phyloP scores from a whole-genome alignment of 64 coral and sea anemone genomes.

The Montipora efflorescens region DNA sequence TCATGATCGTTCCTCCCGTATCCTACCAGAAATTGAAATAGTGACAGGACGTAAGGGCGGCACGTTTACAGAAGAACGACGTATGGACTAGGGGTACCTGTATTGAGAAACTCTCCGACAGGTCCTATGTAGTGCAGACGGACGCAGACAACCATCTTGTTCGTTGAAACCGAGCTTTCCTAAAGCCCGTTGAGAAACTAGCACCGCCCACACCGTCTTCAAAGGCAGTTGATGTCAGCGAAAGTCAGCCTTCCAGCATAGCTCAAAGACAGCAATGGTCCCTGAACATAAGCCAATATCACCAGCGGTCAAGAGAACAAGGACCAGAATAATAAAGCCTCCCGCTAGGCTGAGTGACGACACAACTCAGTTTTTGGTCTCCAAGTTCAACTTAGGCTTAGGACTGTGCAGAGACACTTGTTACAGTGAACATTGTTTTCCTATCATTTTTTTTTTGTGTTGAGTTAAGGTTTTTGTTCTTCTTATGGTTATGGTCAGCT shows the following conservation, averaged over 20 bases:
- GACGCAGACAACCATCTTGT: constrained; percentile 19
- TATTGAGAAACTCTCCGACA: constrained; percentile 68
- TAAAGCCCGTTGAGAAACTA: not conserved
- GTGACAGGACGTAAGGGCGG: constrained; percentile 66
- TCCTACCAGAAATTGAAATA: constrained; percentile 64
- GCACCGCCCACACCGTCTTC: not conserved
- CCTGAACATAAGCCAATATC: too few relatives aligned
- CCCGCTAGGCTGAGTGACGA: too few relatives aligned
- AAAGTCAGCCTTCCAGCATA: not conserved
- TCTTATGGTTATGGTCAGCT: too few relatives aligned
- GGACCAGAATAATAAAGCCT: too few relatives aligned
- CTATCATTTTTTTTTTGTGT: too few relatives aligned
- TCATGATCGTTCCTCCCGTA: constrained; percentile 12
- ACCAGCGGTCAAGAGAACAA: too few relatives aligned
- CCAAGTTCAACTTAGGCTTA: too few relatives aligned
- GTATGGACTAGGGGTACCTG: constrained; percentile 62
- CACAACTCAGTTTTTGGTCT: too few relatives aligned
- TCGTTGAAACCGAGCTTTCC: not conserved
- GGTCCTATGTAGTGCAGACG: constrained; percentile 61
- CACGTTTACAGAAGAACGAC: constrained; percentile 35
- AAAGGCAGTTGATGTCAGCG: not conserved
- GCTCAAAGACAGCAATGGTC: too few relatives aligned
- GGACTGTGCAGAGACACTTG: too few relatives aligned
- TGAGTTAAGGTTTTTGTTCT: too few relatives aligned
- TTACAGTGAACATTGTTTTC: too few relatives aligned